Conservation (phyloP, 2,888 invertebrate genomes). For the Brassicogethes aeneus region DNA sequence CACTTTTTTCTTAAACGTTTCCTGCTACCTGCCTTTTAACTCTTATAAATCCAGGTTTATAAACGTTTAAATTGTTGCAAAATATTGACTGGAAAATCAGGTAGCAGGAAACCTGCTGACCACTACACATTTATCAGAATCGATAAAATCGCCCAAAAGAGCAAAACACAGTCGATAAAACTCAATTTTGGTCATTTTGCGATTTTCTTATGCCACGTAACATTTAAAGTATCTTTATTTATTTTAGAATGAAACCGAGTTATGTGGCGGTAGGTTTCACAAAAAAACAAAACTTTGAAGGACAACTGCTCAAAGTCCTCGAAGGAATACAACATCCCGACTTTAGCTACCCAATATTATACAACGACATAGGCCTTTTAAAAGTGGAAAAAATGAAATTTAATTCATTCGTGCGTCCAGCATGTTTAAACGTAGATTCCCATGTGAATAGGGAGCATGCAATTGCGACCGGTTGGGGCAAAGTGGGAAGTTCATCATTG, state of each 20-base stretch:
- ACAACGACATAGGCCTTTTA: conserved; percentile 46
- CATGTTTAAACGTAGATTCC: conserved; percentile 35
- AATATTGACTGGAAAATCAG: no score
- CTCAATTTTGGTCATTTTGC: no score
- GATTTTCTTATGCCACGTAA: no score
- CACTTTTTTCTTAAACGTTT: no score
- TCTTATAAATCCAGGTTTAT: no score
- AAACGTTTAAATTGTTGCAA: no score
- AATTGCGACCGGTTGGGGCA: conserved; percentile 44
- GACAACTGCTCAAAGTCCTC: conserved; percentile 17
- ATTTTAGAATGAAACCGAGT: background rate
- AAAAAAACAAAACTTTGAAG: background rate
- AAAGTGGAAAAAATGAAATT: conserved; percentile 36
- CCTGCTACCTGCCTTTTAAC: no score
- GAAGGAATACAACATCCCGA: conserved; percentile 36
- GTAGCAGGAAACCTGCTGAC: no score
- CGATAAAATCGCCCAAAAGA: no score
- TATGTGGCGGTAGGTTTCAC: background rate
- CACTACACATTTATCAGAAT: no score
- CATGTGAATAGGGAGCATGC: conserved; percentile 22
- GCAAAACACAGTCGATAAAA: no score
- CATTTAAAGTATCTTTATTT: no score
- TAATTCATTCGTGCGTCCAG: conserved; percentile 39
- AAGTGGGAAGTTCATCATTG: conserved; percentile 28
- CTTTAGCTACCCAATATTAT: conserved; percentile 35